Base-by-base conservation (phyloP, 2,888 invertebrate genomes). In the Ectemnius cavifrons region DNA sequence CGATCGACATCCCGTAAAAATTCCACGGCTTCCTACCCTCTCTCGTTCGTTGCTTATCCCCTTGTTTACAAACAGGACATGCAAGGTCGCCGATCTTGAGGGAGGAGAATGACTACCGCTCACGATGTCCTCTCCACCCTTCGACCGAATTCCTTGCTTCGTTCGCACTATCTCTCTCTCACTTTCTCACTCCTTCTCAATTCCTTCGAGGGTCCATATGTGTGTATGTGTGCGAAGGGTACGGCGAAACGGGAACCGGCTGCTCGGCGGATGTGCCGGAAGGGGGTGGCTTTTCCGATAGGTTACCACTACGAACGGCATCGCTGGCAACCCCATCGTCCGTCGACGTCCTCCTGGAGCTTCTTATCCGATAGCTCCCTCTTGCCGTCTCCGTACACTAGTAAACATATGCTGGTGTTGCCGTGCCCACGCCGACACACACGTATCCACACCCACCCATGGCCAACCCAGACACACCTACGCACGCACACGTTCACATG, bases 331-430 rank as follows among this genome's bases (percentile, higher is more conserved):
- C 71, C 65, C 67, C 63, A 65, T 76, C 75, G 70, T 56, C 75
- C 68, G 47, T 49, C 73, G 60, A 27, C 66, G 69, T 63, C 66
- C 65, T 68, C 71, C 57, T 70, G 66, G 73, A 52, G 61, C 70
- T 77, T 73, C 80, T 79, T 80, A 77, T 72, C 77, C 74, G 77
- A 74, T 65, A 56, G 64, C 71, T 71, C 64, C 58, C 64, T 71
- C 67, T 62, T 45, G 71, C 76, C 78, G 71, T 78, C 80, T 77
- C 81, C 77, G 85, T 84, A 81, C 77, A 52, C 52, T 14, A 76
- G 85, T 84, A 84, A 87, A 87, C 87, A 85, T 82, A 85, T 85
- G 86, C 82, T 74, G 64, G 67, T 61, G 58, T 46, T 28, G 16
- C 37, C 11, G 8, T 14, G 6, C 23, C 47, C 64, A 47, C 63